Conservation (phyloP, 2,888 invertebrate species). For the Nasonovia ribisnigri region DNA sequence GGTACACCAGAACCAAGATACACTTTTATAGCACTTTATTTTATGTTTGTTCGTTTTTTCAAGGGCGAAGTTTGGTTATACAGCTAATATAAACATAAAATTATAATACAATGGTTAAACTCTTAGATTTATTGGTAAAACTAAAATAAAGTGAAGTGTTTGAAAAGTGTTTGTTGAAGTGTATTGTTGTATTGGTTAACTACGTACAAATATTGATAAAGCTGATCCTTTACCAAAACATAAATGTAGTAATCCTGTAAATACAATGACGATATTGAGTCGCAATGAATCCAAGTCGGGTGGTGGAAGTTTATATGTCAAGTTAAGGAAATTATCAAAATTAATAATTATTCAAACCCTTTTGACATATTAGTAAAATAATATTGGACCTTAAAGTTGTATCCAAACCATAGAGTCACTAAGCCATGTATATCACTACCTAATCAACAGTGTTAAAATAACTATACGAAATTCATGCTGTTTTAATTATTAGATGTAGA, state of each 20-base stretch:
- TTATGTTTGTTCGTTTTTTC: background rate
- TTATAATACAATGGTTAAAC: background rate
- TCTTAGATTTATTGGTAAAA: background rate
- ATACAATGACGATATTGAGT: background rate
- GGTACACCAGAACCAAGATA: background rate
- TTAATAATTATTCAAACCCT: background rate
- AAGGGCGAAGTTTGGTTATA: background rate
- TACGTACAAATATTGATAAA: background rate
- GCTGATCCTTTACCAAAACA: background rate
- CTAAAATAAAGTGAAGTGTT: background rate
- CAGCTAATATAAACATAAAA: background rate
- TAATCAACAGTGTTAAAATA: background rate
- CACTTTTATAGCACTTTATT: background rate
- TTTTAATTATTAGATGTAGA: background rate
- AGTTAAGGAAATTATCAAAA: background rate
- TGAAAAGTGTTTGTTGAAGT: background rate
- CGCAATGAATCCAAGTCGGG: background rate
- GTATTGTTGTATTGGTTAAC: background rate
- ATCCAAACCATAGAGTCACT: too few relatives aligned
- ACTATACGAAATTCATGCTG: background rate
- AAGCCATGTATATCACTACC: too few relatives aligned
- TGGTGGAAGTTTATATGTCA: background rate
- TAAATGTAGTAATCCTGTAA: background rate
- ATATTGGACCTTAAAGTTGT: too few relatives aligned
- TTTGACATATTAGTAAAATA: background rate